Evolutionary conservation across 2,888 invertebrate species (phyloP).

Genomic region (Polyploca ridens): DNA sequence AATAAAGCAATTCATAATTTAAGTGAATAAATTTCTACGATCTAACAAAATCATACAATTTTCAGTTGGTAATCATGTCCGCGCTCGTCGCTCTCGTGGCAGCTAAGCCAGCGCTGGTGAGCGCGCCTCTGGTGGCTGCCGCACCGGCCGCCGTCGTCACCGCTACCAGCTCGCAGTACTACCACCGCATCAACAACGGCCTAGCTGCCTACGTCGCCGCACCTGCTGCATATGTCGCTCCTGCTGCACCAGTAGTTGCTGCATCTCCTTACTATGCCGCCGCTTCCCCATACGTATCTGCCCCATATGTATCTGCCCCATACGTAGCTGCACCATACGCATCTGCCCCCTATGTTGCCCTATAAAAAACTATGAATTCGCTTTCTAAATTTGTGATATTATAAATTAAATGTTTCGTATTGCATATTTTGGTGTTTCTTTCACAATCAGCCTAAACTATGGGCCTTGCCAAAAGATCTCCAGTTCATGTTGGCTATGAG

Average conservation of each 20-base stretch:
- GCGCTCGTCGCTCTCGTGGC: slow-evolving; percentile 67
- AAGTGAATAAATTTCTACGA: no score
- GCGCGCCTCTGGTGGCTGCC: slow-evolving; percentile 64
- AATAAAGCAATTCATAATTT: no score
- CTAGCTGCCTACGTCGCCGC: slow-evolving; percentile 75
- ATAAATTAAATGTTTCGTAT: slow-evolving; percentile 38
- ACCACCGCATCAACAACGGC: slow-evolving; percentile 86
- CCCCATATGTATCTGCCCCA: slow-evolving; percentile 23
- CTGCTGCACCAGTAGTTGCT: slow-evolving; percentile 57
- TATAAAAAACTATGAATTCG: slow-evolving; percentile 25
- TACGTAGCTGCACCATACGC: slow-evolving; percentile 24
- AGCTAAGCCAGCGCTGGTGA: slow-evolving; percentile 66
- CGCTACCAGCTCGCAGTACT: slow-evolving; percentile 88
- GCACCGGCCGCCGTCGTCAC: slow-evolving; percentile 83
- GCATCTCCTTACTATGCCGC: slow-evolving; percentile 52
- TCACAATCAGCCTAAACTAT: background rate
- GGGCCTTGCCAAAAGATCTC: no score
- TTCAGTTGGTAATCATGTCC: slow-evolving; percentile 65
- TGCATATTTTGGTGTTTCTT: slow-evolving; percentile 17
- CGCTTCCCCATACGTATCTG: slow-evolving; percentile 44
- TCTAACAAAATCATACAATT: slow-evolving; percentile 14
- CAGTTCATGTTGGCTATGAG: no score
- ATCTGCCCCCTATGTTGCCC: slow-evolving; percentile 28
- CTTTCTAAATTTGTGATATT: slow-evolving; percentile 46
- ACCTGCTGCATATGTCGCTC: slow-evolving; percentile 64